Evolutionary conservation across 2,888 invertebrate species (phyloP).

Genomic region (Strigamia transsilvanica): DNA sequence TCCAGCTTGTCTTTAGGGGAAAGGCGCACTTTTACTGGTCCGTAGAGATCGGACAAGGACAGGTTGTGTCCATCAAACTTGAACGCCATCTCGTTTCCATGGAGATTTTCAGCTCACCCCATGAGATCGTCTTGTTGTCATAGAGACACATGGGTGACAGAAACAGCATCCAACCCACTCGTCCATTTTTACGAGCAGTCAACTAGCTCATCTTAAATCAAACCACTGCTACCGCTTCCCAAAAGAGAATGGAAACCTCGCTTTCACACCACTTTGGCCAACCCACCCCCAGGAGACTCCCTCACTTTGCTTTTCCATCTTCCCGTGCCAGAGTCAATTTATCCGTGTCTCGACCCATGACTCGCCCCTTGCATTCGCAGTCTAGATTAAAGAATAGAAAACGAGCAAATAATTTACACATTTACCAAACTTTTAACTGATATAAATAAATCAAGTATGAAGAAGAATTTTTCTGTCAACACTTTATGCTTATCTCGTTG

Average conservation of each 20-base stretch:
- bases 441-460: slow-evolving; percentile 16
- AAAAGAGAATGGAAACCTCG: slow-evolving; percentile 13
- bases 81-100: slow-evolving; percentile 18
- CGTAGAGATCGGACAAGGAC: slow-evolving; percentile 21
- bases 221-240: slow-evolving; percentile 1
- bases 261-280: slow-evolving; percentile 26
- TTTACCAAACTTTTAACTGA: slow-evolving; percentile 25
- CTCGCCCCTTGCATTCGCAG: slow-evolving; percentile 21
- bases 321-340: neutral
- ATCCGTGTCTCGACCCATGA: slow-evolving; percentile 30
- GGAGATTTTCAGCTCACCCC: slow-evolving; percentile 12
- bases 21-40: slow-evolving; percentile 30
- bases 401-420: slow-evolving; percentile 30
- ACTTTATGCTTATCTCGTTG: slow-evolving; percentile 25
- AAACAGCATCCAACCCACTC: slow-evolving; percentile 20
- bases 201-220: slow-evolving; percentile 11
- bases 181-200: slow-evolving; percentile 22
- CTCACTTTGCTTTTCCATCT: slow-evolving; percentile 3
- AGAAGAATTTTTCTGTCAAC: slow-evolving; percentile 30
- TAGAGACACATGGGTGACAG: slow-evolving; percentile 11
- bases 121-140: slow-evolving; percentile 30
- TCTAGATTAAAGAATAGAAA: slow-evolving; percentile 26
- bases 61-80: slow-evolving; percentile 30
- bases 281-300: slow-evolving; percentile 16
- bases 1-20: slow-evolving; percentile 20